A percentile compares a stretch with the other conserved stretches of the same genome.
These are phyloP conservation scores for Notiomystis cincta DNA, from an alignment of 2,113 vertebrate genomes.

Conservation along the genomic window DNA sequence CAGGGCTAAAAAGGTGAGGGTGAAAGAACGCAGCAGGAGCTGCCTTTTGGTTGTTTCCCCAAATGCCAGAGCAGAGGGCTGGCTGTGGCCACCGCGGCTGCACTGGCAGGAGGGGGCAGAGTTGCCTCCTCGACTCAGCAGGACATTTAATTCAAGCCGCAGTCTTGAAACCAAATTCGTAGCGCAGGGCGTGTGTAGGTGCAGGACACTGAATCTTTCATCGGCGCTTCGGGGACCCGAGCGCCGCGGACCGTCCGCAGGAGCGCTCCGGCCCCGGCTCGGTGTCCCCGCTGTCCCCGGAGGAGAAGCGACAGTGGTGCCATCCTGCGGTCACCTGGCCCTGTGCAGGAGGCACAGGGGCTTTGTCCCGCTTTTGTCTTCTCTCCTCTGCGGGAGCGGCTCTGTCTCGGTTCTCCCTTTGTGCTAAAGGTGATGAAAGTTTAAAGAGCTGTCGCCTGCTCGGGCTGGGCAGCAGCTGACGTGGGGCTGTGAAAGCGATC, in stretches of 20 bases:
- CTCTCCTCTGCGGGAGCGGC: neutral
- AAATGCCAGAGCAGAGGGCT: neutral
- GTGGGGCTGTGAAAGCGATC: neutral
- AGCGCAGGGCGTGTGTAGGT: rapidly evolving
- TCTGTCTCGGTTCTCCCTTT: neutral
- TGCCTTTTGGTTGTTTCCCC: neutral
- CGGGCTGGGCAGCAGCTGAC: neutral
- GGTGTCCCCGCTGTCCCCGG: rapidly evolving
- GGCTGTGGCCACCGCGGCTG: rapidly evolving
- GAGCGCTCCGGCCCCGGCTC: neutral
- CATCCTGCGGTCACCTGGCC: conserved; percentile 1
- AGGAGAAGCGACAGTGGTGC: neutral
- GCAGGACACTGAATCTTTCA: neutral
- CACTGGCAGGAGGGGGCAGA: neutral
- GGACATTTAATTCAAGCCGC: neutral
- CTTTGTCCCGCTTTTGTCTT: neutral
- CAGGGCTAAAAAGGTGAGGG: neutral
- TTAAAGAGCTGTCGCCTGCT: neutral
- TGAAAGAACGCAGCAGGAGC: neutral
- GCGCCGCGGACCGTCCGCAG: rapidly evolving
- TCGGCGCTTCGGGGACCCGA: rapidly evolving
- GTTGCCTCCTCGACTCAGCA: rapidly evolving
- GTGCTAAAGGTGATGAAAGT: neutral
- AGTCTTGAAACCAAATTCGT: neutral
- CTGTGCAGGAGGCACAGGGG: neutral